These are phyloP conservation scores for Masnerella sp. DNA, from an alignment of 2,888 invertebrate species.

Conservation along the genomic window DNA sequence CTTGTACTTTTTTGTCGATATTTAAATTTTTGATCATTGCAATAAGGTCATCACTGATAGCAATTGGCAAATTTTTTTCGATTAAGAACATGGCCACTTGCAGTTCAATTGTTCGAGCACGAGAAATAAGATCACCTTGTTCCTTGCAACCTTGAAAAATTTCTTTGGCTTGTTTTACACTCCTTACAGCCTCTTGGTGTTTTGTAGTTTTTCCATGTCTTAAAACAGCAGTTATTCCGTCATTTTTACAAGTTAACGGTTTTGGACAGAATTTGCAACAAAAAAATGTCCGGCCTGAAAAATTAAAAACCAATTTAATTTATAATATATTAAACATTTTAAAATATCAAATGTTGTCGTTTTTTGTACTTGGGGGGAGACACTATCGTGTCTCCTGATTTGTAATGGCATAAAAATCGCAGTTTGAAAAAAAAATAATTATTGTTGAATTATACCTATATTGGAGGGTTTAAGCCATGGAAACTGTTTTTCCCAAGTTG, in stretches of 20 bases:
- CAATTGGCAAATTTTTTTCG: conserved; percentile 22
- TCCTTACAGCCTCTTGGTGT: conserved; percentile 1
- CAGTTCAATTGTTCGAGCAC: conserved; percentile 18
- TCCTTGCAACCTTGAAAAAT: conserved; percentile 13
- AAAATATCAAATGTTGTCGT: too few species aligned
- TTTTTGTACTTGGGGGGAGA: too few species aligned
- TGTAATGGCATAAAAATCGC: too few species aligned
- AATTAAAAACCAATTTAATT: too few species aligned
- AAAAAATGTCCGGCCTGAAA: conserved; percentile 23
- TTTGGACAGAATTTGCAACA: conserved; percentile 20
- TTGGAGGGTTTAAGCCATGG: too few species aligned
- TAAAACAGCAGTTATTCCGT: conserved; percentile 13
- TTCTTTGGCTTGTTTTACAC: background rate
- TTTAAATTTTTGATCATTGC: conserved; percentile 16
- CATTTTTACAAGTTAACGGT: conserved; percentile 18
- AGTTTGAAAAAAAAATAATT: too few species aligned
- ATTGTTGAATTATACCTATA: too few species aligned
- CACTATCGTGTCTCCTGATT: too few species aligned
- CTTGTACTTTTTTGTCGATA: conserved; percentile 17
- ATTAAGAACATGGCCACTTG: conserved; percentile 17
- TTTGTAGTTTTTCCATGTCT: conserved; percentile 6
- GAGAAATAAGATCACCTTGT: background rate
- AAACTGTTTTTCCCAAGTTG: too few species aligned
- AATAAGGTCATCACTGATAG: conserved; percentile 20
- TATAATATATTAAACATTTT: too few species aligned